Evolutionary conservation across 2,888 invertebrate species (phyloP).

Genomic region (Coelogynopora nodosa): DNA sequence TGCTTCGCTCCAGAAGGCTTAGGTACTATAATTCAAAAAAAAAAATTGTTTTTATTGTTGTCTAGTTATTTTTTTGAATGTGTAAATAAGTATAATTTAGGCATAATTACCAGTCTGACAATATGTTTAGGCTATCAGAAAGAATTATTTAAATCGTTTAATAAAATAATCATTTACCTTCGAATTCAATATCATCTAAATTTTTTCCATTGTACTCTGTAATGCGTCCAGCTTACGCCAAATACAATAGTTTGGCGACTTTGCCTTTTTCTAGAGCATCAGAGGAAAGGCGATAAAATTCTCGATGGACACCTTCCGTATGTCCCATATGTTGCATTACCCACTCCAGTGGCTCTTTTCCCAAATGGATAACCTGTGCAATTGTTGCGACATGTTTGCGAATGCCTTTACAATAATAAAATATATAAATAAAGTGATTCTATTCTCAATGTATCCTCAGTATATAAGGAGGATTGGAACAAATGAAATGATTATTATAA

Average conservation of each 20-base stretch:
- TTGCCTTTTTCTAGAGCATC: too few species aligned
- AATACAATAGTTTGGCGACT: not conserved
- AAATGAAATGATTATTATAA: too few species aligned
- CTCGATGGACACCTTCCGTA: too few species aligned
- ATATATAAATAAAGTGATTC: too few species aligned
- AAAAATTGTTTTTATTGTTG: not conserved
- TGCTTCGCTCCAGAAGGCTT: not conserved
- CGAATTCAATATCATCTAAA: not conserved
- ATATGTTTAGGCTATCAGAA: not conserved
- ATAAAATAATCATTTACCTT: not conserved
- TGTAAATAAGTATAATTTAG: not conserved
- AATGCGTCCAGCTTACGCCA: not conserved
- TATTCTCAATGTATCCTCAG: too few species aligned
- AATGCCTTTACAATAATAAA: too few species aligned
- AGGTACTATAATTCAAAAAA: not conserved
- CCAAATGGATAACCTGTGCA: too few species aligned
- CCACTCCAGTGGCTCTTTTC: too few species aligned
- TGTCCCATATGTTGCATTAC: too few species aligned
- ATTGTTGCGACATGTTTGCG: too few species aligned
- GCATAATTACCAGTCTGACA: not conserved
- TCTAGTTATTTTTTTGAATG: not conserved
- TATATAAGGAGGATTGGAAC: too few species aligned
- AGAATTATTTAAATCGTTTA: not conserved
- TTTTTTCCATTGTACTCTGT: not conserved
- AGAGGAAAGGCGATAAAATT: too few species aligned